Evolutionary conservation across 2,797 vertebrate genomes (phyloP).

Genomic region (Parauchenoglanis punctatus): DNA sequence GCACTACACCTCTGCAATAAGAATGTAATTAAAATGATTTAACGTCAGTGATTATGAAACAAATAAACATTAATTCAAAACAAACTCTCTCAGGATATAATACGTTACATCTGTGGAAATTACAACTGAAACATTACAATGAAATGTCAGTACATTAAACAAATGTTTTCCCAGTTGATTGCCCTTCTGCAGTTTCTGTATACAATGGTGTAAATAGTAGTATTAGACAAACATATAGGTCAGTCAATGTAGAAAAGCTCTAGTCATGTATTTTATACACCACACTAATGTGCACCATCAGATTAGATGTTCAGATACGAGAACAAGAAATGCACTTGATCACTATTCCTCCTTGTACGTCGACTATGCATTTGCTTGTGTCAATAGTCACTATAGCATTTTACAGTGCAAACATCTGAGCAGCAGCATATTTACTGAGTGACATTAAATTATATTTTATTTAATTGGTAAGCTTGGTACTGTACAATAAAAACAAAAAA

Average conservation of each 20-base stretch:
- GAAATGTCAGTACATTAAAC: constrained; percentile 31
- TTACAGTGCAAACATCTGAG: constrained; percentile 51
- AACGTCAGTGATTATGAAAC: constrained; percentile 27
- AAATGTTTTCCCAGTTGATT: background rate
- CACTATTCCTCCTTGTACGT: background rate
- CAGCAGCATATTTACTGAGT: constrained; percentile 51
- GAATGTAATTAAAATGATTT: constrained; percentile 14
- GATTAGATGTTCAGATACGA: background rate
- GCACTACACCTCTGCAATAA: constrained; percentile 31
- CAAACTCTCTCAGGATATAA: background rate
- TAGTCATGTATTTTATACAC: constrained; percentile 25
- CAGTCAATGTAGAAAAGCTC: background rate
- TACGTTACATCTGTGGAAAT: background rate
- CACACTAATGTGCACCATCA: constrained; percentile 8
- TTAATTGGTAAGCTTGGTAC: constrained; percentile 35
- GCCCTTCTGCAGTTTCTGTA: background rate
- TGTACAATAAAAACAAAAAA: constrained; percentile 42
- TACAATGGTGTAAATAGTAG: constrained; percentile 18
- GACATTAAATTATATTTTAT: constrained; percentile 40
- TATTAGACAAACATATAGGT: constrained; percentile 20
- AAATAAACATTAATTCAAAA: constrained; percentile 20
- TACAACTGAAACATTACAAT: background rate
- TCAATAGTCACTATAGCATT: constrained; percentile 6
- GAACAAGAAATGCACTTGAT: constrained; percentile 26
- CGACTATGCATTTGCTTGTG: constrained; percentile 16